Base-by-base conservation (phyloP, 2,888 invertebrate genomes). In the Trichacis sp. region DNA sequence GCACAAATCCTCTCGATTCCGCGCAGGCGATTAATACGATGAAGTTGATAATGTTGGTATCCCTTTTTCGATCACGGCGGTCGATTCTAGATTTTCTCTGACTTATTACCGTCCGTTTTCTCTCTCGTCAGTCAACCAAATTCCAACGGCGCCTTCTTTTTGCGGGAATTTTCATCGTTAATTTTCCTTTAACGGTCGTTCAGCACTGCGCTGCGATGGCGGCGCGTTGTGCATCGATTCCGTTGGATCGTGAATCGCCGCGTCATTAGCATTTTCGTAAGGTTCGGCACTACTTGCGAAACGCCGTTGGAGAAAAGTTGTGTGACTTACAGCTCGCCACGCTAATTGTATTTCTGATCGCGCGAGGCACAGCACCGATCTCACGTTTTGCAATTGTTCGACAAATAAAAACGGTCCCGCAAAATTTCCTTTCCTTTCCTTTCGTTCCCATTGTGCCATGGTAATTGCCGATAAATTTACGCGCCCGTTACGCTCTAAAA, bases 11-110 rank as follows among this genome's bases (percentile, higher is more conserved):
- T 24, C 24, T 24, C 24, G 8, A 24, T 24, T 8, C n/a, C n/a
- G n/a, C 24, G 24, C 24, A 8, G 24, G 8, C 24, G 29, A 29
- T 47, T 24, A 47, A 29, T 47, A 29, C 24, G 24, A 24, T n/a
- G n/a, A n/a, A n/a, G n/a, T n/a, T n/a, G 8, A 24, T 8, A 3
- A 24, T 3, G 8, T 5, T 24, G 24, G 24, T 24, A 24, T 24
- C 24, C 24, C 24, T 8, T 24, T 24, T 24, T 24, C 24, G 24
- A 36, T 36, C 36, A 42, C 49, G 50, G 48, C 19, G 50, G 38
- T 14, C 51, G 57, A 48, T 38, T 36, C 40, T 43, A 57, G 45
- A 57, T 57, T 57, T 50, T 45, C 57, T 57, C 50, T 45, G 45
- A 57, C 45, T 12, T 47, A 47, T 47, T 47, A 47, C 2, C 15